These are phyloP conservation scores for Synaphobranchus kaupii DNA, from an alignment of 2,797 vertebrate genomes.

Conservation along the genomic window DNA sequence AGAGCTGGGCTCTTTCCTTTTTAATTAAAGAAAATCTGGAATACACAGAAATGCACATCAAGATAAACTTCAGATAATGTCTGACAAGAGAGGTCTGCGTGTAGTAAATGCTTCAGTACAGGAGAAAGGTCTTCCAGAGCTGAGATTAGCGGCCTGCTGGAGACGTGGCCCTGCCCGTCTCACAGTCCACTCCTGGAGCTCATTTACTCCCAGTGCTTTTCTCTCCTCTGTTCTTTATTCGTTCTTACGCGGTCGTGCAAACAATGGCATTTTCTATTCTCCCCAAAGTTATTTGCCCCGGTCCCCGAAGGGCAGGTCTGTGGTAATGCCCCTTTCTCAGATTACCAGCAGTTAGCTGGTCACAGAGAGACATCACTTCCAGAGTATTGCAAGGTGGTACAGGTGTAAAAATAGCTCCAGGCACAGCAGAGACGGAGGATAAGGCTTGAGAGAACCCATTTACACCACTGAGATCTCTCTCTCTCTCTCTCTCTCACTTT, in stretches of 20 bases:
- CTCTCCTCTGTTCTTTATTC: not conserved
- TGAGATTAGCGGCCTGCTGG: not conserved
- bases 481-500: not conserved
- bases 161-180: not conserved
- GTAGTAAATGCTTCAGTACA: not conserved
- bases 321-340: not conserved
- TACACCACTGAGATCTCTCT: not conserved
- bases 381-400: not conserved
- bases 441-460: not conserved
- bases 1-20: not conserved
- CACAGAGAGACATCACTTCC: not conserved
- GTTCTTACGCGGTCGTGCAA: not conserved
- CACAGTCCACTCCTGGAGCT: not conserved
- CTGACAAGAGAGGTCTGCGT: not conserved
- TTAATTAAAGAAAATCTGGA: not conserved
- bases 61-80: not conserved
- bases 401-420: not conserved
- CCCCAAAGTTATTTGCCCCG: not conserved
- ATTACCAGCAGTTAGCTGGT: not conserved
- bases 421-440: not conserved
- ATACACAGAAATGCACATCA: not conserved
- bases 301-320: not conserved
- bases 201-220: not conserved
- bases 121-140: not conserved
- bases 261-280: not conserved